Base-by-base conservation (phyloP, 2,797 vertebrate species). In the Hoplostethus mediterraneus region DNA sequence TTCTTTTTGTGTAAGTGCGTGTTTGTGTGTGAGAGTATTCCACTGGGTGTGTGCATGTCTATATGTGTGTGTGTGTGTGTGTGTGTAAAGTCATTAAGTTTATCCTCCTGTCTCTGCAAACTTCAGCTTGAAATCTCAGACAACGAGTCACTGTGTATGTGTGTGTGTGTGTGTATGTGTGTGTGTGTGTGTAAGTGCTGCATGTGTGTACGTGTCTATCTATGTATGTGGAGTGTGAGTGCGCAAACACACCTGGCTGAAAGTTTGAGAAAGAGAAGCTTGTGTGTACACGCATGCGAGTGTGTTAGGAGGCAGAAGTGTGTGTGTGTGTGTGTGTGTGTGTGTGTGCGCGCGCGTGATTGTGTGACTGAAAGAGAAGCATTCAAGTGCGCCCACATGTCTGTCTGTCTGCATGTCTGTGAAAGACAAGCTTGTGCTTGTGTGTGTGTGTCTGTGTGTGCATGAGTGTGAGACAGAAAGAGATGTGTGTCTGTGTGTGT, bases 151-250 rank as follows among this genome's bases (percentile, higher is more conserved):
- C 17, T 28, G 42, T 14, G 6, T n/a, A 17, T 7, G 11, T 16
- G 14, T 33, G 53, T 36, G 33, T 65, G 48, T 25, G 63, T 53
- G 63, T 25, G 67, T 53, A 49, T 25, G 67, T 36, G 54, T 14
- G 21, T 66, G 17, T 25, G 55, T 36, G 10, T 57, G 21, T 21
- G 21, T 21, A 21, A 21, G 21, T 21, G 21, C 21, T 21, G 21
- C 21, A 21, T 21, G 21, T 21, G 21, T 21, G 21, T 21, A 21
- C 21, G 21, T 21, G 21, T 21, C 21, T 21, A 21, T 21, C 21
- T 21, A 21, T 21, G 21, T 21, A 21, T 21, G 21, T 21, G 21
- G 21, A 21, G 21, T 1, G 53, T 47, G 44, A 48, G 28, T 58
- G 42, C 48, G 40, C 11, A 10, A 21, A 40, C 10, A 6, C 54